phyloP scores from a whole-genome alignment of 2,888 invertebrate genomes.

The Stratiomys singularior region DNA sequence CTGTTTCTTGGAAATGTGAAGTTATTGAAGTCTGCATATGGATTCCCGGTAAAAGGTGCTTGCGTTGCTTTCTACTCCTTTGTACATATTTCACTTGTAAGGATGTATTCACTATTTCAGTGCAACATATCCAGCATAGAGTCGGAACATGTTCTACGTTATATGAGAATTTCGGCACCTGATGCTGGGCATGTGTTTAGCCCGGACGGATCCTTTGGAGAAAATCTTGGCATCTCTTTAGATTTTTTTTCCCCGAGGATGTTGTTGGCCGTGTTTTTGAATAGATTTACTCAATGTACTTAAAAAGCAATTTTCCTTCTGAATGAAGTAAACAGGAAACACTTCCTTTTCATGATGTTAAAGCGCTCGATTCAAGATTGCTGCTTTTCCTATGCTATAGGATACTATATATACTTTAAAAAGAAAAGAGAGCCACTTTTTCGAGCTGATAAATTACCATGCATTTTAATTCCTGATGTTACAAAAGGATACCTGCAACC shows the following conservation, averaged over 20 bases:
- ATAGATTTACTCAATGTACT: constrained; percentile 3
- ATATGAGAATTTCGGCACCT: constrained; percentile 40
- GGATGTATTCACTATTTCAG: not conserved
- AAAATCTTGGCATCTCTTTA: constrained; percentile 25
- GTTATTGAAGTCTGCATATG: not conserved
- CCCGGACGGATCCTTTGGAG: not conserved
- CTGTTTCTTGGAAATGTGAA: not conserved
- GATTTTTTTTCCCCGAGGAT: not conserved
- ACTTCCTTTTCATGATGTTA: constrained; percentile 12
- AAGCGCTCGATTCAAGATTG: no score
- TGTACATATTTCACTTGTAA: not conserved
- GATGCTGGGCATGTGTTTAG: constrained; percentile 12
- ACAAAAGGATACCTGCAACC: no score
- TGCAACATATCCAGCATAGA: not conserved
- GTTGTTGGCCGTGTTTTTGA: not conserved
- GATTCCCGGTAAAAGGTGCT: not conserved
- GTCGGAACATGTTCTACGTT: constrained; percentile 1
- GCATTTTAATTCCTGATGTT: no score
- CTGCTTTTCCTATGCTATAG: no score
- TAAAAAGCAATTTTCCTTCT: constrained; percentile 37
- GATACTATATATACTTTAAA: no score
- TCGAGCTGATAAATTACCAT: no score
- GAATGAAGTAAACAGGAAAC: constrained; percentile 29
- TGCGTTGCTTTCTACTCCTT: not conserved
- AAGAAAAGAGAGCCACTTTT: no score